Conservation (phyloP, 2,888 invertebrate species). For the Euzetes globulus region DNA sequence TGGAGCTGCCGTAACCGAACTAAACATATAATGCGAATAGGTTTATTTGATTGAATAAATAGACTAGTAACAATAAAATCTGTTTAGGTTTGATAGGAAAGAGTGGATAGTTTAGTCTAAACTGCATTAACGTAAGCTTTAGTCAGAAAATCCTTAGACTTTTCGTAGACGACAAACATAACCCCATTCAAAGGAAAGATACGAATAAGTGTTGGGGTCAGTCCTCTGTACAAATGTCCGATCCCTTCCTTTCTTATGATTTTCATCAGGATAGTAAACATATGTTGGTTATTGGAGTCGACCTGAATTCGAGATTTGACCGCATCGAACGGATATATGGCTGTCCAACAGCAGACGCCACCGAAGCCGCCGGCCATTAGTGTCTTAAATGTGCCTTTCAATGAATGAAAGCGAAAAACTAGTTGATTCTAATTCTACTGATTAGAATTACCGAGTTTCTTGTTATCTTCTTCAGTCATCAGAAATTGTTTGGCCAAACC, state of each 20-base stretch:
- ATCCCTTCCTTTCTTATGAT: slow-evolving; percentile 67
- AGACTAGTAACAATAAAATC: too few species aligned
- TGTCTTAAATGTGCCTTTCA: slow-evolving; percentile 56
- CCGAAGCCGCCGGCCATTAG: slow-evolving; percentile 85
- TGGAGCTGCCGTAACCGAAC: too few species aligned
- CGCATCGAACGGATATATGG: slow-evolving; percentile 58
- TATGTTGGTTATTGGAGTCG: slow-evolving; percentile 52
- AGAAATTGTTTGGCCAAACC: slow-evolving; percentile 62
- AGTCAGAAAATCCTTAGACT: slow-evolving; percentile 67
- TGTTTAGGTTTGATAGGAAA: too few species aligned
- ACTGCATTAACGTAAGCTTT: slow-evolving; percentile 8
- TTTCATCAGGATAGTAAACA: slow-evolving; percentile 58
- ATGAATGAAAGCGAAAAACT: too few species aligned
- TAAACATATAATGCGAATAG: too few species aligned
- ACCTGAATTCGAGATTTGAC: slow-evolving; percentile 89
- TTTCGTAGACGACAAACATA: slow-evolving; percentile 90
- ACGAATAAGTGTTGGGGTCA: slow-evolving; percentile 85
- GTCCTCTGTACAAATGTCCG: slow-evolving; percentile 79
- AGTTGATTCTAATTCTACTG: not conserved
- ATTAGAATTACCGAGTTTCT: not conserved
- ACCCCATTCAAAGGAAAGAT: slow-evolving; percentile 94
- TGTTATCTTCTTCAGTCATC: slow-evolving; percentile 13
- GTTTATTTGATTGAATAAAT: too few species aligned
- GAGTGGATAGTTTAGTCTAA: too few species aligned
- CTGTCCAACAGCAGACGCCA: slow-evolving; percentile 80